Conservation (phyloP, 2,888 invertebrate species). For the Germaria angustata region DNA sequence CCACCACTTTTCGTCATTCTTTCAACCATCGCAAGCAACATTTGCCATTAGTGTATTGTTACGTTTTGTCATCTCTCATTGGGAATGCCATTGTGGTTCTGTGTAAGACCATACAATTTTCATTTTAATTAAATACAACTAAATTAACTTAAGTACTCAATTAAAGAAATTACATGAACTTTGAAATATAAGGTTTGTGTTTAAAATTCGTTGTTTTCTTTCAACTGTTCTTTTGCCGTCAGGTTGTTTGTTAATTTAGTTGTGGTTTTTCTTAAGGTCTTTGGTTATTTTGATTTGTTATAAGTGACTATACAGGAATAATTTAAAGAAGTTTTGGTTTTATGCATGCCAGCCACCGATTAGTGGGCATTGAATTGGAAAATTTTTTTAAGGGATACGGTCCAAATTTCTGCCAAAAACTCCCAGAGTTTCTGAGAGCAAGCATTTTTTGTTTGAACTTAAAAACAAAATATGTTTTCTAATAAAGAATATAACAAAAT, state of each 20-base stretch:
- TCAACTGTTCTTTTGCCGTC: too few species aligned
- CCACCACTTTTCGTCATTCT: not conserved
- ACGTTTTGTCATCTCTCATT: not conserved
- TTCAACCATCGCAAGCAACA: not conserved
- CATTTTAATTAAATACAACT: constrained; percentile 54
- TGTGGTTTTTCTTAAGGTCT: not conserved
- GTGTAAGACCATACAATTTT: not conserved
- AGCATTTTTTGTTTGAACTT: too few species aligned
- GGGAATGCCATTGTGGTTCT: not conserved
- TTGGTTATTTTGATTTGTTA: too few species aligned
- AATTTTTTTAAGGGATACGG: too few species aligned
- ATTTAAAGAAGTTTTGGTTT: too few species aligned
- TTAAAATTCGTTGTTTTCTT: not conserved
- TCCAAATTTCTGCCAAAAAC: too few species aligned
- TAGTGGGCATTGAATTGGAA: too few species aligned
- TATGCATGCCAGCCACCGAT: too few species aligned
- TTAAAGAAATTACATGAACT: constrained; percentile 53
- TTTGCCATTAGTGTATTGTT: constrained; percentile 18
- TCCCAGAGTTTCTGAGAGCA: too few species aligned
- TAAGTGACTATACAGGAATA: too few species aligned
- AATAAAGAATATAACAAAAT: too few species aligned
- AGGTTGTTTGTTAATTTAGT: not conserved
- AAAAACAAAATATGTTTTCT: too few species aligned
- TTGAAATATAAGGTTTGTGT: constrained; percentile 12
- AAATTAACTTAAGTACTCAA: constrained; percentile 49